These are phyloP conservation scores for Ypsolopha scabrella DNA, from an alignment of 2,888 invertebrate species.

Conservation along the genomic window DNA sequence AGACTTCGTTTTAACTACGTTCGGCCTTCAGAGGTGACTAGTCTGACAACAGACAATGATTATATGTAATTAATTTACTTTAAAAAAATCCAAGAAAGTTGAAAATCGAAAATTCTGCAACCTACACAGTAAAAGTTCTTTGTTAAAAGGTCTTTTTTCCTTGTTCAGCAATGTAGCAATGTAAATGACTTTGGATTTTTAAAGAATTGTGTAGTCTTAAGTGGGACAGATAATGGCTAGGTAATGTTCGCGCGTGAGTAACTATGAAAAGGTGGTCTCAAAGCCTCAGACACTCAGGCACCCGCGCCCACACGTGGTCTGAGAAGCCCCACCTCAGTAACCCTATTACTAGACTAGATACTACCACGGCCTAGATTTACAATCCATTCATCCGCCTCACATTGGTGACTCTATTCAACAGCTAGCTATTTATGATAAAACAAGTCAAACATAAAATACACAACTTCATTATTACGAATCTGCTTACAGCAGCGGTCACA, in stretches of 20 bases:
- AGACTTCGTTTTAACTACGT: neutral
- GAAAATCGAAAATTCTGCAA: too few relatives aligned
- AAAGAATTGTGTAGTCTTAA: too few relatives aligned
- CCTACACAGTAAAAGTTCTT: too few relatives aligned
- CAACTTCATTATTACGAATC: neutral
- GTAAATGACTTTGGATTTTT: too few relatives aligned
- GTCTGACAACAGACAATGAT: too few relatives aligned
- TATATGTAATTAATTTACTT: too few relatives aligned
- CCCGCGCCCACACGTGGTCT: constrained; percentile 28
- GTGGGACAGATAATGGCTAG: constrained; percentile 13
- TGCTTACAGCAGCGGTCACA: neutral
- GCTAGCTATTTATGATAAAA: neutral
- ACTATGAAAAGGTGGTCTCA: constrained; percentile 18
- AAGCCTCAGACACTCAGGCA: constrained; percentile 25
- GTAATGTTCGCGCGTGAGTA: constrained; percentile 33
- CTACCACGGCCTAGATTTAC: constrained; percentile 25
- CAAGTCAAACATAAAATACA: neutral
- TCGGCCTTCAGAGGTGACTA: too few relatives aligned
- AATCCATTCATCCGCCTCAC: constrained; percentile 19
- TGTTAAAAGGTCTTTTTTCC: too few relatives aligned
- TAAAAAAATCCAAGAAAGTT: too few relatives aligned
- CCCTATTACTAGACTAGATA: constrained; percentile 44
- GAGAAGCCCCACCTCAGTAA: constrained; percentile 52
- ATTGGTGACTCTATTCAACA: too few relatives aligned
- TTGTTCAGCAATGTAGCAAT: too few relatives aligned